Evolutionary conservation across 2,797 vertebrate species (phyloP), one percentile per base, ranked within the genome.

Genomic region (Myotis myotis): DNA sequence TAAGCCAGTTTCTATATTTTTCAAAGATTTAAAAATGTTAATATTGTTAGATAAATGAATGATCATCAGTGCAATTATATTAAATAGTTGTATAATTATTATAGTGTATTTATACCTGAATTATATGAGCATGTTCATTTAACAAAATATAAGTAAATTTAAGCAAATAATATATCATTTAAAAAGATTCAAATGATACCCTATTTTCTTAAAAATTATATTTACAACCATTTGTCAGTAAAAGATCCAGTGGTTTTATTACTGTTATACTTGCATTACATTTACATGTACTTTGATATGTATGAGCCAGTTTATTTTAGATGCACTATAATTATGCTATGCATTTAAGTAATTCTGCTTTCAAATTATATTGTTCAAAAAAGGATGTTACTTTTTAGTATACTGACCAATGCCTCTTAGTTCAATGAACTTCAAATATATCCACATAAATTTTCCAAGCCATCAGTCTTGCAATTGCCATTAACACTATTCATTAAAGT

Each of bases 381-480:
- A 95, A 33, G 25, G 47, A 51, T 78, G 30, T 70, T 80, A 36
- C 17, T 66, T 66, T 85, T 87, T 75, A 81, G 64, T 1, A 2
- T 74, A 96, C 81, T 87, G 30, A 95, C 87, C 96, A 96, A 95
- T 92, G 96, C 92, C 94, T 89, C 95, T 97, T 94, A 94, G 68
- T 97, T 96, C 71, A 97, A 96, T 87, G 92, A 97, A 96, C 87
- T 96, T 98, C 71, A 96, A 89, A 97, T 96, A 96, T 55, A 89
- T 57, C 93, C 89, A 97, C 97, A 97, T 98, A 97, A 92, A 98
- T 98, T 98, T 98, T 98, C 98, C 97, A 97, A 97, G 80, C 94
- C 97, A 98, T 98, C 97, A 91, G 89, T 97, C 98, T 97, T 98
- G 97, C 98, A 98, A 98, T 98, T 98, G 97, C 97, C 53, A 6